These are phyloP conservation scores for human (Homo sapiens) DNA, from an alignment of 2,113 vertebrate genomes.

Conservation along the genomic window GRCh38 chr20:34915001-34915500, in stretches of 20 bases:
- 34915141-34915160: neutral
- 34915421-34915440: constrained; percentile 32
- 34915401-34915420: constrained; percentile 35
- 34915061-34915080: neutral
- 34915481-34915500: constrained; percentile 30
- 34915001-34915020: neutral
- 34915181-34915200: constrained; percentile 79
- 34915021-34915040: neutral
- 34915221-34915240: constrained; percentile 93
- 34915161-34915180: neutral
- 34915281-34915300: constrained; percentile 43
- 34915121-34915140: neutral
- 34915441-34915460: neutral
- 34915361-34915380: neutral
- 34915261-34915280: constrained; percentile 76
- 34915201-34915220: constrained; percentile 91
- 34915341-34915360: constrained; percentile 51
- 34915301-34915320: constrained; percentile 72
- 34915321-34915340: constrained; percentile 62
- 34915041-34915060: neutral
- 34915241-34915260: constrained; percentile 93
- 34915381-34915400: constrained; percentile 6
- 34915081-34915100: constrained; percentile 30
- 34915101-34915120: neutral
- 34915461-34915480: neutral